These are phyloP conservation scores for Cyclopterus lumpus DNA, from an alignment of 2,797 vertebrate genomes.

Conservation along the genomic window DNA sequence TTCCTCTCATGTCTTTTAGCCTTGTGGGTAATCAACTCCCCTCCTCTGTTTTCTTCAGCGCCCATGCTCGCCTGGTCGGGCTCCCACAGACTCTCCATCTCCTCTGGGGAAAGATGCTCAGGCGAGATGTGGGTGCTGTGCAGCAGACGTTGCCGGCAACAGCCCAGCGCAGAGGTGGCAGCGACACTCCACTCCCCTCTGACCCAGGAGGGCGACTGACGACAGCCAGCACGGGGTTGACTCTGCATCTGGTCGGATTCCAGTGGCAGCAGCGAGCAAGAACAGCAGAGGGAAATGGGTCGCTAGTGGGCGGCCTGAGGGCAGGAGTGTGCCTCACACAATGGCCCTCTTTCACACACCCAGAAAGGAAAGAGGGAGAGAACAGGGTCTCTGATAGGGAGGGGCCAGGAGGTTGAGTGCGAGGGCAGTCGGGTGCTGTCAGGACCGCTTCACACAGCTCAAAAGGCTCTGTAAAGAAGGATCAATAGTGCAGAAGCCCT, in stretches of 20 bases:
- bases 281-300: constrained; percentile 63
- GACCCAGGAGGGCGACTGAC: constrained; percentile 88
- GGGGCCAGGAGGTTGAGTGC: constrained; percentile 64
- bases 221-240: constrained; percentile 80
- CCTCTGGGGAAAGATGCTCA: constrained; percentile 75
- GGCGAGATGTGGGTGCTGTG: constrained; percentile 69
- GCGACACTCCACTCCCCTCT: constrained; percentile 88
- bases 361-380: constrained; percentile 67
- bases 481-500: constrained; percentile 72
- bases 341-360: constrained; percentile 87
- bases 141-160: constrained; percentile 61
- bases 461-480: constrained; percentile 80
- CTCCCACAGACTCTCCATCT: constrained; percentile 84
- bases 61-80: constrained; percentile 67
- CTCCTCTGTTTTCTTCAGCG: constrained; percentile 72
- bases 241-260: constrained; percentile 86
- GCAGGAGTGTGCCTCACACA: constrained; percentile 91
- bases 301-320: constrained; percentile 85
- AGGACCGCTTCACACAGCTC: constrained; percentile 73
- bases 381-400: constrained; percentile 63
- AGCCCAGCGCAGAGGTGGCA: constrained; percentile 73
- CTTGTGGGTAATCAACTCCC: constrained; percentile 85
- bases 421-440: constrained; percentile 66
- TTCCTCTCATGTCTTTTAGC: constrained; percentile 87
- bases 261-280: constrained; percentile 57